phyloP scores from a whole-genome alignment of 2,113 vertebrate genomes.

The Platysteira castanea region DNA sequence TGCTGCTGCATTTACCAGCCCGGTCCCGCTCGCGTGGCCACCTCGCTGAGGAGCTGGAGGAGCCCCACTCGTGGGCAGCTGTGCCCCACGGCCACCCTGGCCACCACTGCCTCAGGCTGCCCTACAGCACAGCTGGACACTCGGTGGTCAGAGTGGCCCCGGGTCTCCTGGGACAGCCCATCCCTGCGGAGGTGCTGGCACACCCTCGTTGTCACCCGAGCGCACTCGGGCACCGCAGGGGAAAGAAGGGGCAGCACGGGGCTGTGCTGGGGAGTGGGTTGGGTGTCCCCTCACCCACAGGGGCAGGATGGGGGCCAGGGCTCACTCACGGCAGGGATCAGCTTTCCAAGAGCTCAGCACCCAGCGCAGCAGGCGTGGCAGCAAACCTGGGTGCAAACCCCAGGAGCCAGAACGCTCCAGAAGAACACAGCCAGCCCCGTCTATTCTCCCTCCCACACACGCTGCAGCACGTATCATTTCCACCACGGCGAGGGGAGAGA shows the following conservation, averaged over 20 bases:
- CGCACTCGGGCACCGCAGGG: rapidly evolving
- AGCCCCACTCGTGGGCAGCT: not conserved
- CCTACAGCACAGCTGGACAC: not conserved
- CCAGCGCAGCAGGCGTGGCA: not conserved
- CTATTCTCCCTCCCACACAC: not conserved
- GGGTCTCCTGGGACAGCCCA: not conserved
- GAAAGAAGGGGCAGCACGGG: not conserved
- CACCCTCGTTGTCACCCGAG: rapidly evolving
- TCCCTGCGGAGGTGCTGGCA: not conserved
- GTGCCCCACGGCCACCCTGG: not conserved
- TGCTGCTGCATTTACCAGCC: not conserved
- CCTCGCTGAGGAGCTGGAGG: not conserved
- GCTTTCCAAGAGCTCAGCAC: not conserved
- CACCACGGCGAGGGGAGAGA: not conserved
- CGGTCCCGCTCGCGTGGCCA: rapidly evolving
- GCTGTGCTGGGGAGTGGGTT: not conserved
- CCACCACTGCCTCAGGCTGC: rapidly evolving
- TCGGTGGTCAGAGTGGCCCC: not conserved
- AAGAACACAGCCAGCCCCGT: not conserved
- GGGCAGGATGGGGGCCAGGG: not conserved
- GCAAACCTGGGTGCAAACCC: not conserved
- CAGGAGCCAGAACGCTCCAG: not conserved
- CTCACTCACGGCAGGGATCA: rapidly evolving
- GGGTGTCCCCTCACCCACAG: rapidly evolving
- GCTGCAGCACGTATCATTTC: not conserved